Conservation (phyloP, 2,888 invertebrate genomes). For the Synergus japonicus region DNA sequence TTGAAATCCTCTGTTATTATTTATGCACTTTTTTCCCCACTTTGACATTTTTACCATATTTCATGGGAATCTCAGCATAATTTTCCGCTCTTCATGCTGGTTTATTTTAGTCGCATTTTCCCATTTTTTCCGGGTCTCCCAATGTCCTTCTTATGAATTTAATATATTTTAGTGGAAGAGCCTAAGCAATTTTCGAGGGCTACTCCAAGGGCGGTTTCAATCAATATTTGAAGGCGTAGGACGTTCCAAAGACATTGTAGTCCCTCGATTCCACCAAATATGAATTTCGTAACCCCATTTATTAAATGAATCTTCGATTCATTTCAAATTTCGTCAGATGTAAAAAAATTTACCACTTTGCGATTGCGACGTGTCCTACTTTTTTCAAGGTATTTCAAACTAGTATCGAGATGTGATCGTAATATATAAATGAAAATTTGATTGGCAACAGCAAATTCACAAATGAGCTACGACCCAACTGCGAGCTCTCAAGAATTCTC, state of each 20-base stretch:
- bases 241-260: constrained; percentile 14
- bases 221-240: constrained; percentile 31
- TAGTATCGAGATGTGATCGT: constrained; percentile 9
- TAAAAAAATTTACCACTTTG: background rate
- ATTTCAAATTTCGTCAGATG: background rate
- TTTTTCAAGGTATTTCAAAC: background rate
- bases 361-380: background rate
- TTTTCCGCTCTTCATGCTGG: too few relatives aligned
- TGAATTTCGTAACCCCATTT: constrained; percentile 16
- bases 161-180: background rate
- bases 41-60: too few relatives aligned
- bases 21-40: too few relatives aligned
- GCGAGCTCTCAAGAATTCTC: constrained; percentile 13
- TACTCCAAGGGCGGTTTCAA: background rate
- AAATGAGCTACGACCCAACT: background rate
- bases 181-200: background rate
- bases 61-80: too few relatives aligned
- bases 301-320: constrained; percentile 9
- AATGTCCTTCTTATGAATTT: background rate
- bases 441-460: constrained; percentile 5
- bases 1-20: too few relatives aligned
- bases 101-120: too few relatives aligned
- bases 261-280: background rate
- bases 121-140: too few relatives aligned
- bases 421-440: constrained; percentile 18